Evolutionary conservation across 2,797 vertebrate genomes (phyloP), one percentile per base, ranked within the genome.

Genomic region (Mus spretus): DNA sequence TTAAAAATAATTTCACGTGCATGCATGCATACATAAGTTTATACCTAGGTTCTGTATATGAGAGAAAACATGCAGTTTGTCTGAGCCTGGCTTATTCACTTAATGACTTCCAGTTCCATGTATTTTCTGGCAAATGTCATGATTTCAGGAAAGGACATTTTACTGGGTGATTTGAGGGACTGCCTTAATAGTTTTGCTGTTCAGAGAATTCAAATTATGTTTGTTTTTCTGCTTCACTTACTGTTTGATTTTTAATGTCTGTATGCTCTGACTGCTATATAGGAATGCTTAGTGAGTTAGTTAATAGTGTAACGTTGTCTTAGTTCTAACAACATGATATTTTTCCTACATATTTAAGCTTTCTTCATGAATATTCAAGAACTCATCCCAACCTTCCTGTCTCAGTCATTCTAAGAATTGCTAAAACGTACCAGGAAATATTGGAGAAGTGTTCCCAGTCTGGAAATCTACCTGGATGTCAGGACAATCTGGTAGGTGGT

Each of bases 361-460:
- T 96, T 96, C 90, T 97, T 59, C 57, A 98, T 92, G 96, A 96
- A 77, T 96, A 96, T 89, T 94, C 96, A 63, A 96, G 92, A 92
- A 97, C 94, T 72, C 95, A 98, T 28, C 75, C 92, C 86, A 59
- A 88, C 0, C 77, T 98, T 83, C 94, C 96, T 22, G 95, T 96
- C 31, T 44, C 97, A 65, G 93, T 97, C 80, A 78, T 98, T 93
- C 57, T 98, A 47, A 97, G 91, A 91, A n/a, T 97, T 59, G 94
- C 83, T 90, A 77, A 93, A 40, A 81, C 95, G 94, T 98, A 97
- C 59, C 82, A 97, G 61, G 87, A 94, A 10, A 78, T 95, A 22
- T 0, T 97, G 57, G 96, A 97, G 86, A 98, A 97, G 13, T 98
- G 98, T 86, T 96, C 95, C 77, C 94, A 90, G 78, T 89, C 95